phyloP scores from a whole-genome alignment of 1,140 invertebrate genomes.

The Caenorhabditis brenneri region DNA sequence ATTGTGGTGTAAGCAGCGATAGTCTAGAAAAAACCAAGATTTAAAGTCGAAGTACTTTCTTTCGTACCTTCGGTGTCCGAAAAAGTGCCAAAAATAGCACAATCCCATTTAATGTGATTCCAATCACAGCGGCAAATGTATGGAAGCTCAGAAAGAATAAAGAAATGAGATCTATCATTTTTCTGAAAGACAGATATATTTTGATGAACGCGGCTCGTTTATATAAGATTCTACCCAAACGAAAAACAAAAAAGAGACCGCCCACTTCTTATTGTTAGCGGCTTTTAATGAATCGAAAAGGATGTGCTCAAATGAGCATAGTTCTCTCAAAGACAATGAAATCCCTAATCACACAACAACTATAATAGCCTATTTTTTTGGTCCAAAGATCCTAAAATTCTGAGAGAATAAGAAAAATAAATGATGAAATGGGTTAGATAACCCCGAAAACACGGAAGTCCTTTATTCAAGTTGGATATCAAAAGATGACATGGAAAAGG shows the following conservation, averaged over 20 bases:
- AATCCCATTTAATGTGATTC: background rate
- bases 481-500: too few relatives aligned
- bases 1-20: conserved; percentile 17
- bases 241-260: too few relatives aligned
- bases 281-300: too few relatives aligned
- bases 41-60: background rate
- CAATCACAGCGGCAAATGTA: background rate
- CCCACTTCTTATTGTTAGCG: too few relatives aligned
- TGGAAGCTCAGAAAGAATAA: background rate
- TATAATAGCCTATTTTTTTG: too few relatives aligned
- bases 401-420: background rate
- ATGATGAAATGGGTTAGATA: background rate
- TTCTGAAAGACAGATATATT: background rate
- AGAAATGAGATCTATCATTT: background rate
- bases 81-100: conserved; percentile 10
- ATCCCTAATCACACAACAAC: too few relatives aligned
- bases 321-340: background rate
- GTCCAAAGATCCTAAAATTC: background rate
- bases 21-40: background rate
- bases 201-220: background rate
- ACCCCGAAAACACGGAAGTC: background rate
- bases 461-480: background rate
- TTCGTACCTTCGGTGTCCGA: background rate
- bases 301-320: too few relatives aligned
- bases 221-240: too few relatives aligned